Base-by-base conservation (phyloP, 1,140 invertebrate species). In the Papilio polytes region DNA sequence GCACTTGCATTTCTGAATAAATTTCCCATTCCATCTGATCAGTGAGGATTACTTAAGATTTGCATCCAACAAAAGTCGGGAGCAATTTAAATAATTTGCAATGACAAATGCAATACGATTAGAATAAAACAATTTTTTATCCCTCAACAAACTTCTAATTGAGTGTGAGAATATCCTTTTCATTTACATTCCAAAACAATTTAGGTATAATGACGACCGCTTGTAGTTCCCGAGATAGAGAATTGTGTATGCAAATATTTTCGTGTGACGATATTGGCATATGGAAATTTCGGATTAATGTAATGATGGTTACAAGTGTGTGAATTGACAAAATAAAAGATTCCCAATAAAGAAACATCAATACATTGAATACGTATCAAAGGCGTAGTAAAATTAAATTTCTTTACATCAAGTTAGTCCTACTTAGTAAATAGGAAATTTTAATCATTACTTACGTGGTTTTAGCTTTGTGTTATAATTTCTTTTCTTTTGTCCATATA, bases 11-110 rank as follows among this genome's bases (percentile, higher is more conserved):
- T 90, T 89, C 87, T 89, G 92, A 90, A 94, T 94, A 94, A 94
- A 92, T 87, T 88, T 83, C 86, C 87, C 91, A 91, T 94, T 94
- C 91, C 86, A 83, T 81, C 84, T 84, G 86, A 91, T 89, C 85
- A 84, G 81, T 82, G 70, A 82, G 86, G 88, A 94, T 92, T 90
- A 84, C 80, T 80, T 78, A 80, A 80, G 83, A 88, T 92, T 91
- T 90, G 88, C 90, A 92, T 91, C 81, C 83, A 77, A 66, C 85
- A 82, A 85, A 81, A 84, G 79, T 87, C 79, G 80, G 83, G 74
- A 78, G 83, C 86, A 90, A 93, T 94, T 92, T 92, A 86, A 94
- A 92, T 92, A 92, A 92, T 91, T 91, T 78, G 81, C 78, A 81
- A 74, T 92, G 88, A 92, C 89, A 89, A 91, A 92, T 91, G 88